Evolutionary conservation across 2,888 invertebrate species (phyloP), one percentile per base, ranked within the genome.

Genomic region (Drosophila anceps): DNA sequence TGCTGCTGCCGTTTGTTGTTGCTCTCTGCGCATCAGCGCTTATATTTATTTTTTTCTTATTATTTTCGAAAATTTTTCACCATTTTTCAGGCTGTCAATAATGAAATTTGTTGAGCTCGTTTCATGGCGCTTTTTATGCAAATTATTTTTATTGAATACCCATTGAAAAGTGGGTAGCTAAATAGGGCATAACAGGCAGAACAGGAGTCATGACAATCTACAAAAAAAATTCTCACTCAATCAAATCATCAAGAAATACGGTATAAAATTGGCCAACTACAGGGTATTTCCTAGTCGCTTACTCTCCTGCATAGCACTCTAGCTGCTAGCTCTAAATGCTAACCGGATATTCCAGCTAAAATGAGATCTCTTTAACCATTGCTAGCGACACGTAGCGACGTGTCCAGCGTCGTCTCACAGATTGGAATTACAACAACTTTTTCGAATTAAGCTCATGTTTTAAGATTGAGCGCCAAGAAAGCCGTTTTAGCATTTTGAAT

Each of bases 21-120:
- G 51, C 37, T 55, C 43, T 5, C 54, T 31, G 67, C 55, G 41
- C 70, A 64, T 54, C 65, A 57, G 13, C 18, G 51, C 20, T 46
- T 24, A 46, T 44, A 13, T 24, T 24, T 13, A 1, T 24, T 44
- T 24, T 24, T 44, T 46, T 43, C 31, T n/a, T 24, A 29, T 1
- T 12, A 51, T 81, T 79, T 73, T 54, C 57, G 41, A 53, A 35
- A 37, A 80, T 69, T 80, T 76, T 74, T 63, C 64, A 51, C 62
- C 69, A 78, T 66, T 85, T 84, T 85, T 82, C 78, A 66, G 54
- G 35, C 60, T 71, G 81, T 69, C 84, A 83, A 85, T 70, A 77
- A 63, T 61, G 63, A 31, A 70, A 57, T 61, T 63, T 39, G 44
- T 58, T 65, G 61, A 66, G 53, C 76, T 81, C 62, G 72, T 68